phyloP scores from a whole-genome alignment of 1,140 invertebrate genomes.

The Gryon sp. region DNA sequence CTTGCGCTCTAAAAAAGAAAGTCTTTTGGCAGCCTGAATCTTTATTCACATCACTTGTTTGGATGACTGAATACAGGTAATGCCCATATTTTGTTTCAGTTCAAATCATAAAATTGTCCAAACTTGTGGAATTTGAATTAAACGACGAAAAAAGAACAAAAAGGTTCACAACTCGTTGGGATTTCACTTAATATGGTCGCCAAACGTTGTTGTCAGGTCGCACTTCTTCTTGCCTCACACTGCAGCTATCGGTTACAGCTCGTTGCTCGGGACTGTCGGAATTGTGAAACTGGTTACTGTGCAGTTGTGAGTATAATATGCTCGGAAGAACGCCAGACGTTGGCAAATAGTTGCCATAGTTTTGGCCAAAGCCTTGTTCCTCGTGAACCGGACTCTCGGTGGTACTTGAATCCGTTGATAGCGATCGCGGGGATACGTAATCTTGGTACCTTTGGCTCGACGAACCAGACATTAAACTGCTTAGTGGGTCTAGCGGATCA shows the following conservation, averaged over 20 bases:
- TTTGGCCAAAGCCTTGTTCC: constrained; percentile 83
- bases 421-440: constrained; percentile 83
- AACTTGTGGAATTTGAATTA: constrained; percentile 16
- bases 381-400: constrained; percentile 90
- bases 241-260: constrained; percentile 74
- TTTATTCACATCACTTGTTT: constrained; percentile 41
- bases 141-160: neutral
- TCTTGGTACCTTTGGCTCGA: constrained; percentile 76
- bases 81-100: constrained; percentile 53
- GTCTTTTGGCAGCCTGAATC: constrained; percentile 29
- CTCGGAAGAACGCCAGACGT: constrained; percentile 86
- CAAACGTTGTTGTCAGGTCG: constrained; percentile 79
- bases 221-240: constrained; percentile 77
- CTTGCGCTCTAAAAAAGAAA: constrained; percentile 12
- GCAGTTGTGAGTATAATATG: constrained; percentile 90
- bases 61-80: constrained; percentile 59
- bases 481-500: constrained; percentile 85
- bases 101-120: neutral
- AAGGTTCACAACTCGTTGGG: neutral
- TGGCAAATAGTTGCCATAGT: constrained; percentile 84
- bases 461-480: constrained; percentile 81
- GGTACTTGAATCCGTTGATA: constrained; percentile 90
- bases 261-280: constrained; percentile 78
- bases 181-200: constrained; percentile 76
- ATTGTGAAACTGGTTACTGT: constrained; percentile 88